Evolutionary conservation across 2,113 vertebrate genomes (phyloP).

Genomic region (Barbus barbus): DNA sequence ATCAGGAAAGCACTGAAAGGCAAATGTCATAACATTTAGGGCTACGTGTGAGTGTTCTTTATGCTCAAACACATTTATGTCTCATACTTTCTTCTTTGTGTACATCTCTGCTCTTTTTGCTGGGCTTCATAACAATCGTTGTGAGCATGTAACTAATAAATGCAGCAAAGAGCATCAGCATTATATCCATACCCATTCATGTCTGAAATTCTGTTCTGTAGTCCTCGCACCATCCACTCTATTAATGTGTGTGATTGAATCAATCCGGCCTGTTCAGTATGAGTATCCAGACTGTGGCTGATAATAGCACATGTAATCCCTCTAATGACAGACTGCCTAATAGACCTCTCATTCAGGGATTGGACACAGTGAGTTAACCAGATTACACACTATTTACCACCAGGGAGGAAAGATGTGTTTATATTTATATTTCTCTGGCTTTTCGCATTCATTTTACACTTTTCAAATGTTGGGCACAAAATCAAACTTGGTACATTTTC

Average conservation of each 20-base stretch:
- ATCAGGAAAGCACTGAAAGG: conserved; percentile 64
- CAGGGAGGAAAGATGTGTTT: conserved; percentile 10
- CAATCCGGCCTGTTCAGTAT: conserved; percentile 19
- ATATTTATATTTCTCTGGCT: neutral
- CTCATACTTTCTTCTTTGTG: conserved; percentile 16
- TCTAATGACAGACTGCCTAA: conserved; percentile 54
- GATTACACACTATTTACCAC: conserved; percentile 49
- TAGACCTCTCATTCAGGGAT: conserved; percentile 51
- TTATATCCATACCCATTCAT: conserved; percentile 10
- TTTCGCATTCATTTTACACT: neutral
- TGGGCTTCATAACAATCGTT: neutral
- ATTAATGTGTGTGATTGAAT: conserved; percentile 15
- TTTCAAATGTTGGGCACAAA: neutral
- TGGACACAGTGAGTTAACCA: conserved; percentile 48
- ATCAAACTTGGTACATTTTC: neutral
- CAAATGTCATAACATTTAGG: conserved; percentile 66
- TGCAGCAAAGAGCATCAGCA: neutral
- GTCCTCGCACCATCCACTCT: neutral
- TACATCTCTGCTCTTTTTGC: conserved; percentile 7
- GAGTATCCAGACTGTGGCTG: conserved; percentile 35
- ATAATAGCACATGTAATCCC: conserved; percentile 54
- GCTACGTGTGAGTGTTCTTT: conserved; percentile 21
- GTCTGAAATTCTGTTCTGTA: neutral
- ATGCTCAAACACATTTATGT: conserved; percentile 22
- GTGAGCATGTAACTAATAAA: neutral